Conservation (phyloP, 2,113 vertebrate species). For the Microcebus murinus region DNA sequence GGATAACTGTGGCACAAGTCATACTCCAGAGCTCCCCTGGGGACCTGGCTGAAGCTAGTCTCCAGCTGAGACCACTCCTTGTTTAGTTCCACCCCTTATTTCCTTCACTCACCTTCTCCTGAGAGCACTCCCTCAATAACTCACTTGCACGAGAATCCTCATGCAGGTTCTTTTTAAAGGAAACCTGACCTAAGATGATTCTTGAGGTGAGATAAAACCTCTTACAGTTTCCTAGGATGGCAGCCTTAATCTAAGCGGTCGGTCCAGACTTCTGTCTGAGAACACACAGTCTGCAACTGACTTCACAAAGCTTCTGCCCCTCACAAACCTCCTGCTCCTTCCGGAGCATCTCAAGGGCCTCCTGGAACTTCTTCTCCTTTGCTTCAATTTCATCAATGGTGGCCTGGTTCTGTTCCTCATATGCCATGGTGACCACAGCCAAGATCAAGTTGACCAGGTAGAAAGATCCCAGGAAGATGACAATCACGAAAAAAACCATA, state of each 20-base stretch:
- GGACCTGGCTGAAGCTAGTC: background rate
- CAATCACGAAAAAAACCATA: conserved; percentile 97
- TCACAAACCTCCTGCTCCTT: conserved; percentile 91
- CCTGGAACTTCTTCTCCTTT: conserved; percentile 92
- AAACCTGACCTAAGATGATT: background rate
- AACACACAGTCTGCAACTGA: no score
- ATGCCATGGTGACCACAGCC: conserved; percentile 98
- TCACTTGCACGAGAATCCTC: background rate
- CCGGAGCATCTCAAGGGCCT: conserved; percentile 90
- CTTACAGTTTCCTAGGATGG: background rate
- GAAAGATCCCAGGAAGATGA: conserved; percentile 99
- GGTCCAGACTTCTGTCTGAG: background rate
- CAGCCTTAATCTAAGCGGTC: background rate
- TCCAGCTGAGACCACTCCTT: background rate
- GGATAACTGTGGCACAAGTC: background rate
- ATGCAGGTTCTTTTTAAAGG: background rate
- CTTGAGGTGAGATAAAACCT: background rate
- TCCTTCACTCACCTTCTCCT: background rate
- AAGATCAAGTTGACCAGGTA: conserved; percentile 98
- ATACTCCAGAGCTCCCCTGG: background rate
- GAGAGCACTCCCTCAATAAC: background rate
- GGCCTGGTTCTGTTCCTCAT: conserved; percentile 97
- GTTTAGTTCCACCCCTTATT: background rate
- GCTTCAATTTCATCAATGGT: conserved; percentile 95
- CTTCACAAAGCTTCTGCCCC: background rate